A percentile compares a stretch with the other conserved stretches of the same genome.
phyloP scores from a whole-genome alignment of 2,113 vertebrate species.

The Mirza zaza region DNA sequence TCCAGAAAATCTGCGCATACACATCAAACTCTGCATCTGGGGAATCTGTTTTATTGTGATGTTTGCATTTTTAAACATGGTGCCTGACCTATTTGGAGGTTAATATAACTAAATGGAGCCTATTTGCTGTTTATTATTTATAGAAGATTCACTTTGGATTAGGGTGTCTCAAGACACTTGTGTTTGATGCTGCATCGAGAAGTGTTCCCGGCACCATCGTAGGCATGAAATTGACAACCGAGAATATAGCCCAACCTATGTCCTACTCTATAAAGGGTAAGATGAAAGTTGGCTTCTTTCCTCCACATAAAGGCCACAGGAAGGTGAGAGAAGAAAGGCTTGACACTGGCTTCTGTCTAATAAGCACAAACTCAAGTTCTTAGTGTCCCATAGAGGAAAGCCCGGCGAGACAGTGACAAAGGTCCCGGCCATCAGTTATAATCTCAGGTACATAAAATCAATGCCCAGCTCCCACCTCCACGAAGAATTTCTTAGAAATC shows the following conservation, averaged over 20 bases:
- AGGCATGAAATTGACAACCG: conserved; percentile 77
- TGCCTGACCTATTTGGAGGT: conserved; percentile 84
- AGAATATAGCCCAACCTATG: conserved; percentile 60
- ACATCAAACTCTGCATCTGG: conserved; percentile 82
- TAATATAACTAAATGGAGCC: conserved; percentile 86
- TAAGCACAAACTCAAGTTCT: conserved; percentile 78
- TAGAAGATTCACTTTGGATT: conserved; percentile 86
- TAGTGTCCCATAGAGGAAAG: conserved; percentile 64
- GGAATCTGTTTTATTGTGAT: conserved; percentile 84
- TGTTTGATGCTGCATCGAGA: conserved; percentile 67
- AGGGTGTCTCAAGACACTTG: conserved; percentile 74
- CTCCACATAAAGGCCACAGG: conserved; percentile 71
- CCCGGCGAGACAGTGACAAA: conserved; percentile 68
- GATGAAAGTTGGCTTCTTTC: conserved; percentile 73
- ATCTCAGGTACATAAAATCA: conserved; percentile 51
- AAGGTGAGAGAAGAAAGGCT: conserved; percentile 63
- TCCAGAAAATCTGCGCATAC: conserved; percentile 85
- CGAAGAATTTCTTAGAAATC: conserved; percentile 40
- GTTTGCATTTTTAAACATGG: conserved; percentile 84
- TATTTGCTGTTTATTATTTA: conserved; percentile 89
- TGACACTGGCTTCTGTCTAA: conserved; percentile 68
- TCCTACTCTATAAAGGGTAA: conserved; percentile 56
- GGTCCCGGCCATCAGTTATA: conserved; percentile 51
- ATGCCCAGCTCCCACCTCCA: neutral
- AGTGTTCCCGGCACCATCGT: conserved; percentile 67